A percentile compares a stretch with the other conserved stretches of the same genome.
Evolutionary conservation across 1,140 invertebrate species (phyloP).

Genomic region (Goniozus legneri): DNA sequence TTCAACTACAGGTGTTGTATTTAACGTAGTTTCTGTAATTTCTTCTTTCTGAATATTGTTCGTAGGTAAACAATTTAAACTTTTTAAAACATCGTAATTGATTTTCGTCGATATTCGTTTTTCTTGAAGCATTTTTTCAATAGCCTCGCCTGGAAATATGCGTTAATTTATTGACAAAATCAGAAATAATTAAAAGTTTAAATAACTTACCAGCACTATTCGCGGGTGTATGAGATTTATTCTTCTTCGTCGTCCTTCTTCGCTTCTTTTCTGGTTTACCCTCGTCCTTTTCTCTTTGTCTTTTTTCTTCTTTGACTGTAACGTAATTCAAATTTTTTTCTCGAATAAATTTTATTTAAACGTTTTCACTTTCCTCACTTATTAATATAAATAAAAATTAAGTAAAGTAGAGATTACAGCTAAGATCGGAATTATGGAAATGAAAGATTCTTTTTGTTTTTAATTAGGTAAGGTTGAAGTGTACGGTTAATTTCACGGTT

Average conservation of each 20-base stretch:
- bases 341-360: too few species aligned
- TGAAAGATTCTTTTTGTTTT: too few species aligned
- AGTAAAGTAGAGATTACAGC: neutral
- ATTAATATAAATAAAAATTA: neutral
- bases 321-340: conserved; percentile 28
- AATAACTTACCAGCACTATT: conserved; percentile 65
- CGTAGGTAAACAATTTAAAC: conserved; percentile 62
- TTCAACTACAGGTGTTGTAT: neutral
- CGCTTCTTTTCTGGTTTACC: conserved; percentile 77
- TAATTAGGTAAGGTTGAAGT: too few species aligned
- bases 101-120: conserved; percentile 96
- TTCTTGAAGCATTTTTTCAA: conserved; percentile 91
- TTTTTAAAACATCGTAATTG: conserved; percentile 94
- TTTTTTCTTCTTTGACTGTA: conserved; percentile 75
- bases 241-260: conserved; percentile 63
- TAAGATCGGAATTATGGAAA: too few species aligned
- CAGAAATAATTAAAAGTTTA: neutral
- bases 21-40: conserved; percentile 15
- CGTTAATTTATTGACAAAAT: neutral
- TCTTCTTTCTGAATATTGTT: conserved; percentile 27
- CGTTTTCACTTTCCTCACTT: too few species aligned
- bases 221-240: conserved; percentile 60
- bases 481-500: too few species aligned
- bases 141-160: conserved; percentile 69
- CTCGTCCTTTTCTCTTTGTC: conserved; percentile 71